Base-by-base conservation (phyloP, 2,888 invertebrate genomes). In the Phyto melanocephala region DNA sequence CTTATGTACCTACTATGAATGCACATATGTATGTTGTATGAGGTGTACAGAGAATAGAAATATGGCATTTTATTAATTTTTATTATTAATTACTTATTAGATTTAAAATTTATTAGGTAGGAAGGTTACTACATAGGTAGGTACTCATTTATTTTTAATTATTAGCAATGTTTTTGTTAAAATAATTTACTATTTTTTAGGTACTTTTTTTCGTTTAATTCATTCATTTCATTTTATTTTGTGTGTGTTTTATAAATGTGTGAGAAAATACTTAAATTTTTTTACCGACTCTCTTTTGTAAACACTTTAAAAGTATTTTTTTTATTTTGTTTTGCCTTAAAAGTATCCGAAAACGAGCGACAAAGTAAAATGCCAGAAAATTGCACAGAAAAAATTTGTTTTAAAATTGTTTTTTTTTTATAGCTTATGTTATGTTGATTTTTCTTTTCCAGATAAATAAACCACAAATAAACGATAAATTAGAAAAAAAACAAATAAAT, bases 321-420 rank as follows among this genome's bases (percentile, higher is more conserved):
- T 1, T 40, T 60, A 7, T 60, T 62, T 33, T 65, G 8, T 40
- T 40, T 72, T 52, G 7, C 15, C 63, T 63, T 47, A n/a, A 7
- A 24, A n/a, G 24, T 24, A 0, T 6, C 24, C 13, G 35, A 24
- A 17, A 72, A 20, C 15, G 37, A 22, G 58, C 67, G 58, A 47
- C 13, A 24, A 33, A 28, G 28, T 60, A 37, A 56, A 52, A 68
- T 70, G 52, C 45, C 62, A 78, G 50, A 75, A 79, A 79, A 78
- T 79, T 78, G 75, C 82, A 79, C 82, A 79, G 42, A 56, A 62
- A 79, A 75, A 75, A 75, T 6, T 33, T 54, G 42, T 50, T 70
- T 13, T 77, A 28, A 28, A 28, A 28, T 6, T 60, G 58, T 47
- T 60, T 58, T n/a, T 68, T 77, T 37, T 74, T 42, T 22, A 13